Conservation (phyloP, 2,888 invertebrate genomes). For the Limnephilus rhombicus region DNA sequence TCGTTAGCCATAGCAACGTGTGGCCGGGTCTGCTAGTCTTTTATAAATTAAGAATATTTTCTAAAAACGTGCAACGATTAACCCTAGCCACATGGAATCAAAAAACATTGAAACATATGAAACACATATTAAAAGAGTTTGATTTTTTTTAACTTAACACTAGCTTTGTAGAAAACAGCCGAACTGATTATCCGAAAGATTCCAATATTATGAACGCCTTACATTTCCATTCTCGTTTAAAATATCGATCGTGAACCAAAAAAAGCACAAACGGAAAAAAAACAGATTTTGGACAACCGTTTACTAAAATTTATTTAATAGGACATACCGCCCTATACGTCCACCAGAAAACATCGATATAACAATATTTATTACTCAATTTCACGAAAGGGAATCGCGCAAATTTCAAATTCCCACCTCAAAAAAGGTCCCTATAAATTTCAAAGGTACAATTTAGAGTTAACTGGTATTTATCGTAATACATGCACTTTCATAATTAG, state of each 20-base stretch:
- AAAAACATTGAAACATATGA: too few relatives aligned
- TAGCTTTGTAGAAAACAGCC: not conserved
- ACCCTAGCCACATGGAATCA: too few relatives aligned
- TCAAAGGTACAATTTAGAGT: not conserved
- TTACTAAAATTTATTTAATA: constrained; percentile 58
- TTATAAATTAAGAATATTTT: too few relatives aligned
- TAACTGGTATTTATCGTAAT: constrained; percentile 8
- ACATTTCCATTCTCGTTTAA: not conserved
- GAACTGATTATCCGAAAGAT: not conserved
- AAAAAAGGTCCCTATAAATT: not conserved
- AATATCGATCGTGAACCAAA: not conserved
- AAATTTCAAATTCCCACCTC: constrained; percentile 33
- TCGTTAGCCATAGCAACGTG: too few relatives aligned
- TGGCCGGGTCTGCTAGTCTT: too few relatives aligned
- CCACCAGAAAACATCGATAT: constrained; percentile 44
- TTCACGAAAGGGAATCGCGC: constrained; percentile 22
- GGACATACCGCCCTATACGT: constrained; percentile 44
- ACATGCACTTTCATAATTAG: constrained; percentile 20
- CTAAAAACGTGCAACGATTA: too few relatives aligned
- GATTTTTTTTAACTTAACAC: too few relatives aligned
- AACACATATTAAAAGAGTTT: too few relatives aligned
- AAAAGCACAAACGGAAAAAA: not conserved
- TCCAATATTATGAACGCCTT: not conserved
- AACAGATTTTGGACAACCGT: constrained; percentile 50
- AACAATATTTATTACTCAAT: constrained; percentile 52